Percentiles rank a stretch among this genome's conserved stretches.
phyloP scores from a whole-genome alignment of 2,888 invertebrate species.

The Tachina lurida region DNA sequence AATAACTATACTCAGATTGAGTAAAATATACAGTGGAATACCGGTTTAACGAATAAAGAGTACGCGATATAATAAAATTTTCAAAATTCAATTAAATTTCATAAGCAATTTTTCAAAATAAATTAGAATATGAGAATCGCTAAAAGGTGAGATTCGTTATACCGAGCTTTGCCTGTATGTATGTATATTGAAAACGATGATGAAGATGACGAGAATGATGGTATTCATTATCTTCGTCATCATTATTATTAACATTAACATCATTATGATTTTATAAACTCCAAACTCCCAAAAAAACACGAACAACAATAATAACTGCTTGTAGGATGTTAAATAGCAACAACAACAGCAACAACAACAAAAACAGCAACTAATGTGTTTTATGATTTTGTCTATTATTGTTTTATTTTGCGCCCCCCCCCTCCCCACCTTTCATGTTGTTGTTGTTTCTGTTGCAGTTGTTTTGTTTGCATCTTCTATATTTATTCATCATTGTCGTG shows the following conservation, averaged over 20 bases:
- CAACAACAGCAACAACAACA: constrained; percentile 63
- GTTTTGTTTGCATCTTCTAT: constrained; percentile 42
- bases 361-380: constrained; percentile 56
- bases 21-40: no score
- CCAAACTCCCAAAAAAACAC: neutral
- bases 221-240: constrained; percentile 25
- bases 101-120: no score
- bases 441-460: constrained; percentile 5
- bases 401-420: constrained; percentile 49
- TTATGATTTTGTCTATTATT: constrained; percentile 59
- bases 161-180: no score
- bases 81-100: no score
- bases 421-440: neutral
- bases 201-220: constrained; percentile 10
- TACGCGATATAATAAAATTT: no score
- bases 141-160: no score
- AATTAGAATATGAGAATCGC: no score
- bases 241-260: constrained; percentile 16
- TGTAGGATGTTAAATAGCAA: constrained; percentile 48
- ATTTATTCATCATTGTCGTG: constrained; percentile 31
- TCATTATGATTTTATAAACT: constrained; percentile 29
- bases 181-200: neutral
- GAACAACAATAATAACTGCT: constrained; percentile 12
- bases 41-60: no score
- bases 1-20: no score